Percentiles rank a stretch among this genome's conserved stretches.
Evolutionary conservation across 2,888 invertebrate genomes (phyloP).

Genomic region (Parnassius mnemosyne): DNA sequence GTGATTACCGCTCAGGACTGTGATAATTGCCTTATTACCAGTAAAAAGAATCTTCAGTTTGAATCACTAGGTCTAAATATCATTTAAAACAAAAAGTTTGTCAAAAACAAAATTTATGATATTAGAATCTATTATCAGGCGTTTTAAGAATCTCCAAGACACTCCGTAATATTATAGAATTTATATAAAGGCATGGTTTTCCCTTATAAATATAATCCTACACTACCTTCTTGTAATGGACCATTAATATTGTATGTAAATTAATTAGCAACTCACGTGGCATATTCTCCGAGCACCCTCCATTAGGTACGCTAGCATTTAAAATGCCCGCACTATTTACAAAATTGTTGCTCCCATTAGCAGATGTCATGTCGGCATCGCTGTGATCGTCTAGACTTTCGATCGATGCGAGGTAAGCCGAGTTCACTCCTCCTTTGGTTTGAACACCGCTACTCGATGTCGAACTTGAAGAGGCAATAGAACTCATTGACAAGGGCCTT

Average conservation of each 20-base stretch:
- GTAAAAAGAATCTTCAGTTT: no score
- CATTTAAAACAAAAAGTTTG: no score
- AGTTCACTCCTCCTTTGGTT: conserved; percentile 83
- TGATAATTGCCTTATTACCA: no score
- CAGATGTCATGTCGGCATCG: conserved; percentile 82
- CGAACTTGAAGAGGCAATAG: conserved; percentile 87
- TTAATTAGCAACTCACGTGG: conserved; percentile 53
- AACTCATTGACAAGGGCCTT: conserved; percentile 87
- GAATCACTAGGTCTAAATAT: no score
- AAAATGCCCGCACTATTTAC: conserved; percentile 64
- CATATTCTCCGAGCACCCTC: conserved; percentile 55
- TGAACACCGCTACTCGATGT: conserved; percentile 82
- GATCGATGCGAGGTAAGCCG: conserved; percentile 91
- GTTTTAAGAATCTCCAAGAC: no score
- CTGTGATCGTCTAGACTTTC: conserved; percentile 92
- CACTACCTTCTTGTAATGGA: neutral
- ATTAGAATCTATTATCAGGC: no score
- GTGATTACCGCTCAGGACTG: no score
- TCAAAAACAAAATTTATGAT: no score
- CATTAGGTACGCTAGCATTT: conserved; percentile 56
- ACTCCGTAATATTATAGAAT: no score
- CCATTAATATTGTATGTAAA: conserved; percentile 19
- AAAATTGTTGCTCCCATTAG: conserved; percentile 69
- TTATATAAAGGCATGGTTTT: no score
- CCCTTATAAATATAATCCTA: neutral